Evolutionary conservation across 2,113 vertebrate species (phyloP), one percentile per base, ranked within the genome.

Genomic region (Pseudolaguvia tuberculata): DNA sequence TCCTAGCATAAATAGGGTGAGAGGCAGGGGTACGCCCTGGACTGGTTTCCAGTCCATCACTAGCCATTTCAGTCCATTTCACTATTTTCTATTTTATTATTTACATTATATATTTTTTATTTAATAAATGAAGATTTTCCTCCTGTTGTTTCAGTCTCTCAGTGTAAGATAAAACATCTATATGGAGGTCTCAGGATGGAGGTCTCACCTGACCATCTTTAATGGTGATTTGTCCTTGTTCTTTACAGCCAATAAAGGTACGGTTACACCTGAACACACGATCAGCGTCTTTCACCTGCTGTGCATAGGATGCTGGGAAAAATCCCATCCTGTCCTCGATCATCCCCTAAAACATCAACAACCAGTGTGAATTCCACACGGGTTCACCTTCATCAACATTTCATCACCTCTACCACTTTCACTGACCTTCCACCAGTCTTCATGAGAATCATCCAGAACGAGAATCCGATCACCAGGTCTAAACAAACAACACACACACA

Each of bases 381-480:
- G 23, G 21, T 23, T 18, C 15, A 25, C 21, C 0, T 50, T 50
- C 23, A 18, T 4, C 18, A 29, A 6, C 45, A n/a, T n/a, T n/a
- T n/a, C n/a, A n/a, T n/a, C n/a, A 9, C 51, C 10, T 18, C n/a
- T 15, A 48, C 27, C 12, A 45, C 42, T 63, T 25, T 5, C 5
- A 25, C 66, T 10, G 79, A 97, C 97, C 92, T 98, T 99, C 97
- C 96, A 98, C 97, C 97, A 99, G 81, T 98, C 96, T 76, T 97
- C 94, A 70, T 93, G 96, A 61, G 97, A 95, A 80, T 97, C 93
- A 70, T 98, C 97, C 45, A 92, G 88, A 76, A 98, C 83, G 58
- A 94, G 90, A 80, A 98, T 94, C 85, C 92, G 91, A 85, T 99
- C 97, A 78, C 97, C 97, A 35, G 94, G 93, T 73, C 97, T 99